A percentile compares a stretch with the other conserved stretches of the same genome.
These are phyloP conservation scores for Neodiprion lecontei DNA, from an alignment of 1,140 invertebrate species.

Conservation along the genomic window DNA sequence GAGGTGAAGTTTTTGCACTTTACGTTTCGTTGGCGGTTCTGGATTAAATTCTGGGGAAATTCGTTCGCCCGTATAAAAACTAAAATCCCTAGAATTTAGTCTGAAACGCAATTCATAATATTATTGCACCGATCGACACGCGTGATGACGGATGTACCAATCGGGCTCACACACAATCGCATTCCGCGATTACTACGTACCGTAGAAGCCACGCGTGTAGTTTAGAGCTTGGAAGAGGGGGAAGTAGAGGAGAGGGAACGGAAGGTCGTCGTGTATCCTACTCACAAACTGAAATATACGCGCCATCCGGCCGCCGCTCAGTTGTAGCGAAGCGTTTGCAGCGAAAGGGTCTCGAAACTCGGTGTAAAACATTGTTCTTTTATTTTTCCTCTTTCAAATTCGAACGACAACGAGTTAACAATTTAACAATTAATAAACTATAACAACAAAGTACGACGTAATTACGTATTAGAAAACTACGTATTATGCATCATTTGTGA, in stretches of 20 bases:
- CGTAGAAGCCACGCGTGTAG: not conserved
- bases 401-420: not conserved
- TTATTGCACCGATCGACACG: not conserved
- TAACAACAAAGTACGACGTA: not conserved
- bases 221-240: not conserved
- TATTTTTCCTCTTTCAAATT: not conserved
- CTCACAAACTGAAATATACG: not conserved
- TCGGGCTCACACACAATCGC: not conserved
- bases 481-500: not conserved
- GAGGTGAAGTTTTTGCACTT: no score
- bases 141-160: not conserved
- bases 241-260: not conserved
- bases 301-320: constrained; percentile 27
- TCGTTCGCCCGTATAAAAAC: no score
- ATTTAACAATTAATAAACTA: not conserved
- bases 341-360: constrained; percentile 27
- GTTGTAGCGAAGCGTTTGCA: constrained; percentile 47
- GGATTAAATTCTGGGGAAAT: no score
- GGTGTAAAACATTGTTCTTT: not conserved
- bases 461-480: not conserved
- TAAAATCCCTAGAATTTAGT: no score
- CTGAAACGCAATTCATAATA: no score
- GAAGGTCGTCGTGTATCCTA: not conserved
- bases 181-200: constrained; percentile 15
- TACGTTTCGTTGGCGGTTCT: no score